A percentile compares a stretch with the other conserved stretches of the same genome.
Conservation (phyloP, 2,113 vertebrate genomes). For the Grammomys dolichurus region DNA sequence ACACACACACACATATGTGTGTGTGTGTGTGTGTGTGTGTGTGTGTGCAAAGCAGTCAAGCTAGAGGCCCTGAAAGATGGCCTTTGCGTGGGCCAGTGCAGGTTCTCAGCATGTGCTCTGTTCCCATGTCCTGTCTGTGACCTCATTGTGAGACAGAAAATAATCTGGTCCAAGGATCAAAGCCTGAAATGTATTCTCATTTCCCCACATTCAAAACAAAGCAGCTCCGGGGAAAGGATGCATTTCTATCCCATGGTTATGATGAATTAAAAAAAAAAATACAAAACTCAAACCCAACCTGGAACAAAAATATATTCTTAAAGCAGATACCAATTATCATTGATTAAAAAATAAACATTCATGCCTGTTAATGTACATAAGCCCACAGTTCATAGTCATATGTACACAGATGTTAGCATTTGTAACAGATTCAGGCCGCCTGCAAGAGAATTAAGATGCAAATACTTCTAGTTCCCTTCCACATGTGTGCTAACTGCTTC, state of each 20-base stretch:
- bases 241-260: constrained; percentile 41
- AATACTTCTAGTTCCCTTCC: neutral
- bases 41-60: neutral
- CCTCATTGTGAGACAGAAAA: constrained; percentile 65
- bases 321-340: constrained; percentile 24
- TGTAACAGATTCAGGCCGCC: neutral
- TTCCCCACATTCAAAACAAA: constrained; percentile 73
- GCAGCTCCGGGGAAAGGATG: constrained; percentile 48
- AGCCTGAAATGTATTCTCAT: constrained; percentile 67
- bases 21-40: too few species aligned
- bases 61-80: neutral
- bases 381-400: neutral
- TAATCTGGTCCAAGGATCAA: constrained; percentile 67
- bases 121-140: constrained; percentile 64
- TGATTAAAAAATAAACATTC: neutral
- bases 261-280: neutral
- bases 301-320: constrained; percentile 26
- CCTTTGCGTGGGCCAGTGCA: neutral
- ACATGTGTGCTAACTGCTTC: neutral
- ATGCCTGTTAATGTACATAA: too few species aligned
- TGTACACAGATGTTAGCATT: neutral
- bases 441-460: neutral
- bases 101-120: constrained; percentile 4
- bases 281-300: constrained; percentile 17
- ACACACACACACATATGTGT: too few species aligned